These are phyloP conservation scores for Timema cristinae DNA, from an alignment of 2,888 invertebrate genomes.

Conservation along the genomic window DNA sequence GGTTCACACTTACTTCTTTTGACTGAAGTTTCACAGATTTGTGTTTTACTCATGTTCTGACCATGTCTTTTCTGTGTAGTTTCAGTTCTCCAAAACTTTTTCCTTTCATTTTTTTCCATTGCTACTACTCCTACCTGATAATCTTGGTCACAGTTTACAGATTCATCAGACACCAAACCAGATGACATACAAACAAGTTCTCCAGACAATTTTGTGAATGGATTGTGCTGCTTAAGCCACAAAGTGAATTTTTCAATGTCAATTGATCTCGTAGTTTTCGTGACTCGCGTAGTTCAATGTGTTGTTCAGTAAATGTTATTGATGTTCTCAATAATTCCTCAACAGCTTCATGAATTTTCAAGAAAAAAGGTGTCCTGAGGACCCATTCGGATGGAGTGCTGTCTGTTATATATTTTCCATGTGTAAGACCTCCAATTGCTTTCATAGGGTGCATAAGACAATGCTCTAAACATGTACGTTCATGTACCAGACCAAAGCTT, in stretches of 20 bases:
- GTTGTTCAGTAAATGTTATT: slow-evolving; percentile 6
- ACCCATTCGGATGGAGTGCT: slow-evolving; percentile 6
- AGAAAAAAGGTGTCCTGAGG: background rate
- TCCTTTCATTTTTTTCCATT: background rate
- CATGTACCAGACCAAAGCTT: slow-evolving; percentile 6
- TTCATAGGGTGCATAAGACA: background rate
- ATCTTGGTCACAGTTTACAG: too few relatives aligned
- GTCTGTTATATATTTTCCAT: slow-evolving; percentile 2
- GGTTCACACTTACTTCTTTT: background rate
- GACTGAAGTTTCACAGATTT: background rate
- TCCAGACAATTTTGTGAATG: too few relatives aligned
- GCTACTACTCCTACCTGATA: background rate
- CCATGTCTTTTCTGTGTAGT: too few relatives aligned
- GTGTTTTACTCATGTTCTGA: too few relatives aligned
- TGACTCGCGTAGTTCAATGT: slow-evolving; percentile 1
- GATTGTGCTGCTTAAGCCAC: background rate
- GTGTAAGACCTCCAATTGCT: background rate
- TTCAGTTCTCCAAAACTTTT: too few relatives aligned
- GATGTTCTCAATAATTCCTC: background rate
- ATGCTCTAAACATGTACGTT: slow-evolving; percentile 4
- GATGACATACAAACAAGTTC: too few relatives aligned
- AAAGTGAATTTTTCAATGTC: slow-evolving; percentile 1
- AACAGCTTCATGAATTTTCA: background rate
- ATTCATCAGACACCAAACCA: slow-evolving; percentile 1
- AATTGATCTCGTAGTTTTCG: background rate